Evolutionary conservation across 2,888 invertebrate genomes (phyloP), one percentile per base, ranked within the genome.

Genomic region (Lampropteryx suffumata): DNA sequence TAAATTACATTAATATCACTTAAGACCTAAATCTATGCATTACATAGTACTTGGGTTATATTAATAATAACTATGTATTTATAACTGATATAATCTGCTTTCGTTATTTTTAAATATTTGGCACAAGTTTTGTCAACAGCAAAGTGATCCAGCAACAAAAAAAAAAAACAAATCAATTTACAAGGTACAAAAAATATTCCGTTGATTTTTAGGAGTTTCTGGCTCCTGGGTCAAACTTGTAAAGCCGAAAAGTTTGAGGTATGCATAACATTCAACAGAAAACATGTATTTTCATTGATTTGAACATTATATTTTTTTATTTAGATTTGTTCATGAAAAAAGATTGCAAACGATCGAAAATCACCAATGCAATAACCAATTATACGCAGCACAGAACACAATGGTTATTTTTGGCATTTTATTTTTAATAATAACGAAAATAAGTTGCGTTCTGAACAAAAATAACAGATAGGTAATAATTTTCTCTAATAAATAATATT

Each of bases 401-500:
- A 44, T 40, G 28, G 10, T 43, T 41, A 51, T 40, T 56, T 65
- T 65, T 65, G 62, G 64, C 64, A 65, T 64, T 55, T 47, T 51
- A n/a, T 24, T 14, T 48, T 57, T 60, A 43, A 32, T 28, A 24
- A 40, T 59, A 43, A 32, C 29, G 13, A 40, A 34, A 11, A 7
- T 36, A 34, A 34, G 21, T 43, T 37, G 43, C 33, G 17, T 52
- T 29, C 53, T 62, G 55, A 64, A 63, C 67, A 71, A 69, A 65
- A 67, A 34, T 30, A 56, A 57, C 36, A 50, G 40, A 51, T 65
- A 50, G 40, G 50, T 65, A 71, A 76, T 67, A 17, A 77, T 72
- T 76, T 82, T 76, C 61, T 79, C 81, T 83, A 85, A 79, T 83
- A 86, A 87, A 85, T 84, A 85, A 86, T 88, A 89, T 89, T 88